Percentiles rank a stretch among this genome's conserved stretches.
Evolutionary conservation across 2,888 invertebrate genomes (phyloP).

Genomic region (Xestobium rufovillosum): DNA sequence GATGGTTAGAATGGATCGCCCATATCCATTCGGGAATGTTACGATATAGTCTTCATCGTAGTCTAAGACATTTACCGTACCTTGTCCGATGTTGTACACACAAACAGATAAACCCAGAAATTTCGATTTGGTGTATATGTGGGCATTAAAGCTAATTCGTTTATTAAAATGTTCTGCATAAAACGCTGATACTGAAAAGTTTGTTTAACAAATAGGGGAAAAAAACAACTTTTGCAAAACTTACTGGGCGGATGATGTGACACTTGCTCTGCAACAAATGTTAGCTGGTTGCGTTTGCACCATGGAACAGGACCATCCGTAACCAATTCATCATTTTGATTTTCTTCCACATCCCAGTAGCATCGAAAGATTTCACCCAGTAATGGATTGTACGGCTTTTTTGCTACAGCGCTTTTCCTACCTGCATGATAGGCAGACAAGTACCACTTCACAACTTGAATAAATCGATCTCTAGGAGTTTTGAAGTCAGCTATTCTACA

Average conservation of each 20-base stretch:
- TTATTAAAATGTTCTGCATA: slow-evolving; percentile 95
- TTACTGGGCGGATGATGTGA: slow-evolving; percentile 97
- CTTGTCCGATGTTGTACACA: slow-evolving; percentile 95
- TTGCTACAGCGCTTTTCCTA: slow-evolving; percentile 92
- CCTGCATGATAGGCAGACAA: slow-evolving; percentile 98
- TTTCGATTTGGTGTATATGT: slow-evolving; percentile 99
- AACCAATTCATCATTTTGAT: slow-evolving; percentile 51
- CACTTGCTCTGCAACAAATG: slow-evolving; percentile 96
- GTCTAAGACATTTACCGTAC: slow-evolving; percentile 83
- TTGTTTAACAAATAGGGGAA: slow-evolving; percentile 64
- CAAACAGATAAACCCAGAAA: slow-evolving; percentile 96
- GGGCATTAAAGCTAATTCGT: slow-evolving; percentile 86
- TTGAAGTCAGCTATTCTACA: slow-evolving; percentile 81
- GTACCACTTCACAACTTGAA: slow-evolving; percentile 95
- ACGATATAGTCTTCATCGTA: slow-evolving; percentile 90
- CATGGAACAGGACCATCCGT: slow-evolving; percentile 86
- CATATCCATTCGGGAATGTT: slow-evolving; percentile 98
- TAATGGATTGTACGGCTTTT: slow-evolving; percentile 98
- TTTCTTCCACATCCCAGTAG: slow-evolving; percentile 63
- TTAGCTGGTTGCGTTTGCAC: slow-evolving; percentile 79
- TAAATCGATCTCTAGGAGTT: slow-evolving; percentile 82
- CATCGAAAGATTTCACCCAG: slow-evolving; percentile 94
- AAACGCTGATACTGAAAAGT: slow-evolving; percentile 82
- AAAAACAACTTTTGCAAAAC: slow-evolving; percentile 27
- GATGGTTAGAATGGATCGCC: slow-evolving; percentile 92